Base-by-base conservation (phyloP, 2,888 invertebrate genomes). In the Labia minor region DNA sequence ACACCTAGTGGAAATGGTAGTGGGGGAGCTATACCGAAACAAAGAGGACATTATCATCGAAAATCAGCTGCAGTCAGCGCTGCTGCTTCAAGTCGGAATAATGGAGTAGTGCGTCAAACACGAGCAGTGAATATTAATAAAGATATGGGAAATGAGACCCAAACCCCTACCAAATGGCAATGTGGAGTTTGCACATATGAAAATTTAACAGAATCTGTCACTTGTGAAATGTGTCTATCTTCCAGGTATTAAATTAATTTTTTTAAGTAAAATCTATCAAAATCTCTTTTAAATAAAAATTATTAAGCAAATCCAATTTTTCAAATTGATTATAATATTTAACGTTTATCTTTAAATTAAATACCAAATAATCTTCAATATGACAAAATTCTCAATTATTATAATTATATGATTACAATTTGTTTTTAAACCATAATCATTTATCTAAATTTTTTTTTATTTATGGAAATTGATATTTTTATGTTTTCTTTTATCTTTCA, bases 161-260 rank as follows among this genome's bases (percentile, higher is more conserved):
- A 14, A 11, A 26, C 20, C 19, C 37, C 37, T 0, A 75, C 78
- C 62, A 82, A 84, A 68, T 91, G 91, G 91, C 85, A 89, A 69
- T 92, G 92, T 74, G 81, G 85, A 61, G 83, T 89, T 65, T 92
- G 92, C 76, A 92, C 92, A 14, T 92, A 84, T 75, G 86, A 88
- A 78, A 92, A 92, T 76, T 82, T 82, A 20, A 81, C 81, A 67
- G 80, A 77, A 0, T 79, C 81, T 33, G 73, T 74, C n/a, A 75
- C 81, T 62, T 89, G 89, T 77, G 89, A 89, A 75, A 89, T 89
- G 90, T 87, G 91, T 79, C 82, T 87, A 80, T 83, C 86, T 74
- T 80, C 85, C 70, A 74, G 83, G 75, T 49, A 33, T 33, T 33
- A 8, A 8, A 8, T 33, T n/a, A n/a, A 8, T 33, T 33, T 8